Evolutionary conservation across 1,140 invertebrate genomes (phyloP).

Genomic region (Diprion similis): DNA sequence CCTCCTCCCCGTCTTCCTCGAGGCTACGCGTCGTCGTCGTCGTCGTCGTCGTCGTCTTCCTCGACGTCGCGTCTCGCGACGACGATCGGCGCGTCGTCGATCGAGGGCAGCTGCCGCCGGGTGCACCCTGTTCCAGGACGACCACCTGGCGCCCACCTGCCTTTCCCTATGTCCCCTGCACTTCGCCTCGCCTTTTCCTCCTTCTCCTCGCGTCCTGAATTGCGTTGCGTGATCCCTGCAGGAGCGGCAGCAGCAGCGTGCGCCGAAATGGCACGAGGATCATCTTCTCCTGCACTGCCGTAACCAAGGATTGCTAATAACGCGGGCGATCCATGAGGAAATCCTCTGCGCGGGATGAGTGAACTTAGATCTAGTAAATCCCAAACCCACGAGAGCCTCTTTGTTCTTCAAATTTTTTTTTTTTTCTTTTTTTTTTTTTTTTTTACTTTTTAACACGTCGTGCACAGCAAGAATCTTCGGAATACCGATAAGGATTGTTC

Average conservation of each 20-base stretch:
- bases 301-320: too few relatives aligned
- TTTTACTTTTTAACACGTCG: constrained; percentile 24
- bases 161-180: constrained; percentile 29
- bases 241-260: constrained; percentile 28
- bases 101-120: constrained; percentile 45
- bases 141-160: constrained; percentile 36
- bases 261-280: neutral
- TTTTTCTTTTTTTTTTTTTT: constrained; percentile 22
- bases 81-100: constrained; percentile 8
- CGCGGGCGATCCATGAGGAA: constrained; percentile 20
- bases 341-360: neutral
- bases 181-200: constrained; percentile 45
- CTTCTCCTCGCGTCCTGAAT: constrained; percentile 23
- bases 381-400: constrained; percentile 28
- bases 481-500: neutral
- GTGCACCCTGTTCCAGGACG: constrained; percentile 42
- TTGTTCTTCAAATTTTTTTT: constrained; percentile 28
- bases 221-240: neutral
- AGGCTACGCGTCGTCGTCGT: constrained; percentile 8
- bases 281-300: too few relatives aligned
- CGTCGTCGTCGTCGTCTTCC: too few relatives aligned
- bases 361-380: too few relatives aligned
- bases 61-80: neutral
- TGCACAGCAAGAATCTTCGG: constrained; percentile 16
- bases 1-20: neutral